phyloP scores from a whole-genome alignment of 2,113 vertebrate species.

The Limnothrissa miodon region DNA sequence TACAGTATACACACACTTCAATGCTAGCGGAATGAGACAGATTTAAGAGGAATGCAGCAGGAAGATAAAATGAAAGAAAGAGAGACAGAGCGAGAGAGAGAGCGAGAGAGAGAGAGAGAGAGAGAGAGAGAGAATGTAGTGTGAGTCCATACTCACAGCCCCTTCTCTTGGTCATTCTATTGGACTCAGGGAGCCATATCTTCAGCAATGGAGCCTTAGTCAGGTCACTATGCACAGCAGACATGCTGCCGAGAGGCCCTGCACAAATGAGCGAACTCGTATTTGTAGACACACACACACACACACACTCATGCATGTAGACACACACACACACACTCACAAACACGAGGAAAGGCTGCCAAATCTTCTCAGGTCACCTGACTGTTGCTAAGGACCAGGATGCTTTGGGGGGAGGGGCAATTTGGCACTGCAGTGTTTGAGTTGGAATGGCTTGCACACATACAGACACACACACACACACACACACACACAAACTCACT shows the following conservation, averaged over 20 bases:
- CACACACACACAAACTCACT: not conserved
- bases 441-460: not conserved
- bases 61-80: not conserved
- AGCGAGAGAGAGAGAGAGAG: not conserved
- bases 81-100: not conserved
- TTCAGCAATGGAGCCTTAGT: slow-evolving; percentile 82
- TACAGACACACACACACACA: not conserved
- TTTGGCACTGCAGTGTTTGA: slow-evolving; percentile 5
- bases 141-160: slow-evolving; percentile 74
- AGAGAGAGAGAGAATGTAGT: not conserved
- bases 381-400: slow-evolving; percentile 56
- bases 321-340: not conserved
- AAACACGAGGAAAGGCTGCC: slow-evolving; percentile 21
- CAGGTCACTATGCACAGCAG: slow-evolving; percentile 70
- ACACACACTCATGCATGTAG: not conserved
- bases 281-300: not conserved
- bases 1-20: too few relatives aligned
- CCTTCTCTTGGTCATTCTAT: slow-evolving; percentile 68
- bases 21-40: too few relatives aligned
- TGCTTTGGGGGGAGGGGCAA: slow-evolving; percentile 37
- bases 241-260: slow-evolving; percentile 28
- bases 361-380: slow-evolving; percentile 60
- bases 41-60: not conserved
- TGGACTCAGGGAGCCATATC: slow-evolving; percentile 83
- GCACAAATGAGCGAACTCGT: slow-evolving; percentile 8